These are phyloP conservation scores for Lordiphosa andalusiaca DNA, from an alignment of 2,888 invertebrate genomes.

Conservation along the genomic window DNA sequence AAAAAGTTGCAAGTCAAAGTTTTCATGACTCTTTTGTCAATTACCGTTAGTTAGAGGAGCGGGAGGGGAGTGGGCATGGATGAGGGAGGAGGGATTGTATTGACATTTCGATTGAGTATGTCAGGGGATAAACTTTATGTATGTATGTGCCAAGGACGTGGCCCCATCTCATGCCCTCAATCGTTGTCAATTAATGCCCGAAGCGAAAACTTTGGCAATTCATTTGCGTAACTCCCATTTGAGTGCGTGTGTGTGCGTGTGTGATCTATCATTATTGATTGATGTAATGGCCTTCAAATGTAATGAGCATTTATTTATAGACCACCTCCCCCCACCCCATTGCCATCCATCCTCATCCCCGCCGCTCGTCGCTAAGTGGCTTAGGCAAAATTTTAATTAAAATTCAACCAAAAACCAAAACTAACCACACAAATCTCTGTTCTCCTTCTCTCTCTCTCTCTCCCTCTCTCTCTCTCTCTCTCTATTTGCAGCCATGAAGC, in stretches of 20 bases:
- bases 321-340: constrained; percentile 2
- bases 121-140: constrained; percentile 25
- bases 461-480: constrained; percentile 21
- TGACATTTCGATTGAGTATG: constrained; percentile 67
- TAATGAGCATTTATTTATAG: constrained; percentile 59
- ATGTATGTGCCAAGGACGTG: constrained; percentile 17
- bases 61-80: constrained; percentile 1
- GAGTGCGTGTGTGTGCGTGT: constrained; percentile 36
- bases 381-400: constrained; percentile 38
- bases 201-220: constrained; percentile 54
- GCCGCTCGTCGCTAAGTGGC: constrained; percentile 6
- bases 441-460: constrained; percentile 30
- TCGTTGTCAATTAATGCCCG: constrained; percentile 57
- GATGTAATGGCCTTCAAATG: constrained; percentile 56
- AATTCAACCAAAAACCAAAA: constrained; percentile 30
- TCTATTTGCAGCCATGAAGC: constrained; percentile 53
- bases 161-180: constrained; percentile 4
- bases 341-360: too few species aligned
- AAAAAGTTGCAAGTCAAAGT: constrained; percentile 68
- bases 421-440: constrained; percentile 35
- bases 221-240: constrained; percentile 39
- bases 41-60: constrained; percentile 60
- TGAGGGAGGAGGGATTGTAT: constrained; percentile 27
- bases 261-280: constrained; percentile 70
- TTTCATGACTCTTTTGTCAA: constrained; percentile 72